Evolutionary conservation across 2,888 invertebrate genomes (phyloP), one percentile per base, ranked within the genome.

Genomic region (Beris chalybata): DNA sequence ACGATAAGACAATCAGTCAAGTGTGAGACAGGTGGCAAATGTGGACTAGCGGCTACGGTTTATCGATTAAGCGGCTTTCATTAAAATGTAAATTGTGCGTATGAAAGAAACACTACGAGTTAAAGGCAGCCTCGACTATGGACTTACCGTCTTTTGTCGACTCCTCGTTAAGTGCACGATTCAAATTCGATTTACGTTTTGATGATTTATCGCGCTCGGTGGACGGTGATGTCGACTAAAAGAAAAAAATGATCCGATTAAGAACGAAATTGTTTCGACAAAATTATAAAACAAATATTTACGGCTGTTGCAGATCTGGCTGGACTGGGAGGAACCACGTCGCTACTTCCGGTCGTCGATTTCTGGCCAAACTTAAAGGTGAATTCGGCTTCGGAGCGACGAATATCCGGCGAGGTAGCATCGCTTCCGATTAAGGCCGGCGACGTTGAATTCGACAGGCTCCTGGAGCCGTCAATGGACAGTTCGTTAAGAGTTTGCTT

Each of bases 181-280:
- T 89, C 73, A 86, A 81, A 81, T 86, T 86, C 72, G 86, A 87
- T 82, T 86, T 87, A 70, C 86, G 83, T 79, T 86, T 88, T 72
- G 83, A 82, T 75, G 84, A 87, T 76, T 86, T 88, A 79, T 89
- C 89, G 71, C 84, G 83, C 73, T 84, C 84, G 59, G 78, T 76
- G 69, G 77, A 78, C 68, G 79, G 78, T 70, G 77, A 74, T 66
- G 76, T 74, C 59, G 78, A 77, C 79, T 80, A 66, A 65, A 72
- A 70, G 5, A 2, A 45, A 56, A 47, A 38, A 38, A 38, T 38
- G 1, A 9, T 7, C 38, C 38, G 38, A 38, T 38, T 50, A 15
- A 67, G 38, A 38, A 50, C 43, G 65, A 52, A 59, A 44, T 15
- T 44, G 11, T 38, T 55, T 32, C 4, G 38, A 32, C 48, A 45